Base-by-base conservation (phyloP, 92 coral and sea anemone species). In the Epizoanthus stellaris region DNA sequence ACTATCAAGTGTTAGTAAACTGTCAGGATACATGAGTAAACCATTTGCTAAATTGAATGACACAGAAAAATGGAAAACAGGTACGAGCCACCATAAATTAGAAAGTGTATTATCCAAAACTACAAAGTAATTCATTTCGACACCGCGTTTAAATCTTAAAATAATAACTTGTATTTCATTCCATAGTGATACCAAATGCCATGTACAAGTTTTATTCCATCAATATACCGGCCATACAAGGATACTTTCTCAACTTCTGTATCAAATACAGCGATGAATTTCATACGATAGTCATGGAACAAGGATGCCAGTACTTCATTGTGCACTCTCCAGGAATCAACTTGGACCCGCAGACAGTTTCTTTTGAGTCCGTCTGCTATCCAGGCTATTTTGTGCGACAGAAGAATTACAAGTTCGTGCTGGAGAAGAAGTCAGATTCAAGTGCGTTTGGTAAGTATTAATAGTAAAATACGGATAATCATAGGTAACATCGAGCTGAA, bases 251-350 rank as follows among this genome's bases (percentile, higher is more conserved):
- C 49, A 94, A 92, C 75, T 82, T 90, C 25, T 87, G 91, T 16
- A 80, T 91, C 52, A 89, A 93, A 57, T 92, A 91, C 77, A 79
- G 80, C 23, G 89, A 69, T 1, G 85, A 89, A 11, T 4, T 42
- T 9, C 21, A 79, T 66, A 52, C 68, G 23, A 40, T 92, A 15
- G 71, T 84, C 64, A 19, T 93, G 73, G 98, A 94, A 14, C 80
- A 90, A 79, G 82, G 69, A n/a, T 86, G 95, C 45, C 98, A 95
- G 49, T 96, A 91, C 88, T 96, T 95, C 67, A 91, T 94, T 6
- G 92, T 95, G 6, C 98, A 94, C 80, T 93, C 95, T 3, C 98
- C 98, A 16, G 98, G 98, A 1, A 80, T 96, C 3, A 93, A 91
- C 64, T 65, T 91, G 59, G 96, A 96, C 62, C 95, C 96, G 17